Conservation (phyloP, 2,888 invertebrate species). For the Drosophila greeni region DNA sequence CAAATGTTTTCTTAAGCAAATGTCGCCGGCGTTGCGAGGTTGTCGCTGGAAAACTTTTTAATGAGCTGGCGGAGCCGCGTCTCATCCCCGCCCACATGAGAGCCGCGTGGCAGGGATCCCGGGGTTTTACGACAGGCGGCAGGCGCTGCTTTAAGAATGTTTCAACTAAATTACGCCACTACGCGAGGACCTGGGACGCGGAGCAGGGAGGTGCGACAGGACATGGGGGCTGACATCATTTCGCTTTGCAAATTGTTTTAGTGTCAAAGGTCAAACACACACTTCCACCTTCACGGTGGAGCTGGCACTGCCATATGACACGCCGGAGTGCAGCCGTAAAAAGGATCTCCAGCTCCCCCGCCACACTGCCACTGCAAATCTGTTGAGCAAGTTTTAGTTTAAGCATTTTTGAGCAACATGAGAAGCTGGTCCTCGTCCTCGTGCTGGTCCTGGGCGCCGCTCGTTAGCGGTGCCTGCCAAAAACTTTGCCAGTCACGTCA, state of each 20-base stretch:
- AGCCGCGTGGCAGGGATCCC: constrained; percentile 5
- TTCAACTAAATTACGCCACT: constrained; percentile 65
- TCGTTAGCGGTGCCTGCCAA: constrained; percentile 71
- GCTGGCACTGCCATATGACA: constrained; percentile 60
- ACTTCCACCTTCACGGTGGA: constrained; percentile 16
- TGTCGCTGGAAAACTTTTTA: constrained; percentile 68
- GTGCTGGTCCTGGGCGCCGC: constrained; percentile 38
- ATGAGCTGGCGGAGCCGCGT: constrained; percentile 58
- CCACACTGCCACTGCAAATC: constrained; percentile 56
- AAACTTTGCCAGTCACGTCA: constrained; percentile 72
- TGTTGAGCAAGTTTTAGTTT: constrained; percentile 70
- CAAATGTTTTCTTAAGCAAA: constrained; percentile 64
- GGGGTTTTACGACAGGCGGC: constrained; percentile 59
- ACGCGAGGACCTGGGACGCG: not conserved
- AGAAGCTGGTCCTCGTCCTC: constrained; percentile 27
- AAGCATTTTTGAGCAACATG: constrained; percentile 67
- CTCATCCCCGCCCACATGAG: constrained; percentile 10
- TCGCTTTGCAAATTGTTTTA: constrained; percentile 72
- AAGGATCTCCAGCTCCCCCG: constrained; percentile 29
- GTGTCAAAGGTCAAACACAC: constrained; percentile 70
- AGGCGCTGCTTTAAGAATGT: constrained; percentile 68
- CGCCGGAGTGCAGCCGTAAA: constrained; percentile 66
- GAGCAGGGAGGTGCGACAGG: constrained; percentile 5
- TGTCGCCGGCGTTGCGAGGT: constrained; percentile 52
- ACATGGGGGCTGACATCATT: constrained; percentile 69